Conservation (phyloP, 2,113 vertebrate species). For the Pristiophorus japonicus region DNA sequence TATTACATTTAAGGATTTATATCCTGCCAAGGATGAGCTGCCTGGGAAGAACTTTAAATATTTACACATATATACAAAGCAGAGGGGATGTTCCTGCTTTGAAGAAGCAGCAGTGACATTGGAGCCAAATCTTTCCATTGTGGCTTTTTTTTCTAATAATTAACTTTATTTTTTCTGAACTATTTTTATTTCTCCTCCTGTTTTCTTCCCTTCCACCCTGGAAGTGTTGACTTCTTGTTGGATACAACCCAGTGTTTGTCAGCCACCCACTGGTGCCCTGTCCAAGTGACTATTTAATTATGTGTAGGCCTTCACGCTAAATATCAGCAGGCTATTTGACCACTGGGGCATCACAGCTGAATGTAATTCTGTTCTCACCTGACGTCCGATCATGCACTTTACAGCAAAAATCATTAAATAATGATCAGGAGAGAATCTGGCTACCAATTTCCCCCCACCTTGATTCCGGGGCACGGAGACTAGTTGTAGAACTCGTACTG, state of each 20-base stretch:
- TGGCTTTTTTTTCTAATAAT: background rate
- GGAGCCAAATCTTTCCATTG: constrained; percentile 13
- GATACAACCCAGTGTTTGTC: background rate
- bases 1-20: background rate
- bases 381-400: background rate
- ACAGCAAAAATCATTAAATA: background rate
- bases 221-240: background rate
- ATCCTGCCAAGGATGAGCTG: background rate
- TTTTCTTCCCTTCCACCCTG: background rate
- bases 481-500: background rate
- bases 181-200: background rate
- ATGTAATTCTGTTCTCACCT: background rate
- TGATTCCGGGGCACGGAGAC: background rate
- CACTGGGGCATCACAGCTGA: background rate
- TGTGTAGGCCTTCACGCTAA: background rate
- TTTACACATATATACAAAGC: background rate
- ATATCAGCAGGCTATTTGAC: background rate
- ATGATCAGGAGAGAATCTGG: background rate
- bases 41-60: background rate
- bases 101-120: background rate
- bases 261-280: background rate
- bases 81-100: background rate
- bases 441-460: background rate
- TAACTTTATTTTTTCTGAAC: background rate
- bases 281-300: background rate